Conservation (phyloP, 2,113 vertebrate genomes). For the Chionis minor region DNA sequence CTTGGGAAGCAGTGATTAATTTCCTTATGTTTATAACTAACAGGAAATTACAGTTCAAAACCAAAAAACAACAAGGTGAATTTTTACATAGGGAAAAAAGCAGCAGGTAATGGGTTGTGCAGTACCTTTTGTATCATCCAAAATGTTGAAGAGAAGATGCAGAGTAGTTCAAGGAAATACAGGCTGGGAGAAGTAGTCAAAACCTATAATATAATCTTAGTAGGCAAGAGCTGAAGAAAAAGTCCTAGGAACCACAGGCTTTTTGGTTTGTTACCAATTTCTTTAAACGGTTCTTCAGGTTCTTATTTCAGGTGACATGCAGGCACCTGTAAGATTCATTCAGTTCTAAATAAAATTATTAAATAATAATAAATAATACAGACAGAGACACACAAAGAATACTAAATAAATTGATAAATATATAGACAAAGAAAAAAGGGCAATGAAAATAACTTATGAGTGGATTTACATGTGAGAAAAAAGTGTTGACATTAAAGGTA, state of each 20-base stretch:
- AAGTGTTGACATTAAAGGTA: not conserved
- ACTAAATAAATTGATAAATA: not conserved
- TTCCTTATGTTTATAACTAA: not conserved
- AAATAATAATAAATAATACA: not conserved
- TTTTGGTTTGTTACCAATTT: not conserved
- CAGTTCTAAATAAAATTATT: not conserved
- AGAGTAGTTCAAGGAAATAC: not conserved
- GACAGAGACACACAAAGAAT: not conserved
- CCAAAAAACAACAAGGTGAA: not conserved
- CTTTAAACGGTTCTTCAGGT: not conserved
- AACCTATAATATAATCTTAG: not conserved
- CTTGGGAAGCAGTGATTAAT: not conserved
- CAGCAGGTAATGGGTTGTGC: not conserved
- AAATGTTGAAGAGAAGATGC: not conserved
- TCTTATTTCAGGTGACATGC: not conserved
- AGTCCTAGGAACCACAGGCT: not conserved
- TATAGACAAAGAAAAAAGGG: not conserved
- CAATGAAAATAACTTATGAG: not conserved
- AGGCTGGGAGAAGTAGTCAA: not conserved
- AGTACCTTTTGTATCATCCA: not conserved
- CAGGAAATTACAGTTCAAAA: not conserved
- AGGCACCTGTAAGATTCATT: not conserved
- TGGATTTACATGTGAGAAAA: not conserved
- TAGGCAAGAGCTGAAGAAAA: not conserved
- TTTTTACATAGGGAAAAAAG: not conserved